Base-by-base conservation (phyloP, 2,113 vertebrate genomes). In the Sarotherodon lohbergeri region DNA sequence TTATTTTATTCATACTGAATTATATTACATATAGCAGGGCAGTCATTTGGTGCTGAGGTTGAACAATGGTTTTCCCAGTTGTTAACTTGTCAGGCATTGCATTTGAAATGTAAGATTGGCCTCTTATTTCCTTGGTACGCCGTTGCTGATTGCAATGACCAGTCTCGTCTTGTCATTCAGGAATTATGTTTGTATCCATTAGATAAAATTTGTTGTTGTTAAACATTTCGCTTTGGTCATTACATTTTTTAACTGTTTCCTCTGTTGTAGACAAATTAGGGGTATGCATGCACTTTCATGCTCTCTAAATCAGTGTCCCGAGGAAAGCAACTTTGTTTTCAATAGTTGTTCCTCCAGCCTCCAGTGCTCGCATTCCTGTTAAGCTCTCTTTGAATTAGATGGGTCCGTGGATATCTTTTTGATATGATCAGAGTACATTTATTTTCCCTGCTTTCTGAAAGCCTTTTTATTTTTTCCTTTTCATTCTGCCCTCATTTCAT, bases 391-490 rank as follows among this genome's bases (percentile, higher is more conserved):
- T 86, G 48, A 89, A 84, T 90, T 34, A 80, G 41, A 80, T 34
- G 17, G 9, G 17, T 90, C 71, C 3, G 24, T 29, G 34, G 16
- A 86, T 83, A 83, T 92, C 43, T 88, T 89, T 87, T 88, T 89
- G 89, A 94, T 91, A 91, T 43, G 63, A 90, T 93, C 90, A 85
- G 80, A 87, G 48, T 52, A 41, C 85, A 91, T 92, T 91, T 82
- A 80, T 90, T 84, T 86, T 71, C 61, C 14, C 80, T 36, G 84
- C 85, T 78, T 84, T 83, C 50, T 90, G 85, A 91, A 91, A 92
- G 91, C 90, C 85, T 91, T 89, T 52, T 91, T 50, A 93, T 95
- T 86, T 83, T 90, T 87, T 82, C 48, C 85, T 91, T 94, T 94
- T 94, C 90, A 93, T 93, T 90, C 61, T 86, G 85, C 80, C 85